Percentiles rank a stretch among this genome's conserved stretches.
Conservation (phyloP, 2,888 invertebrate genomes). For the Hyppa rectilinea region DNA sequence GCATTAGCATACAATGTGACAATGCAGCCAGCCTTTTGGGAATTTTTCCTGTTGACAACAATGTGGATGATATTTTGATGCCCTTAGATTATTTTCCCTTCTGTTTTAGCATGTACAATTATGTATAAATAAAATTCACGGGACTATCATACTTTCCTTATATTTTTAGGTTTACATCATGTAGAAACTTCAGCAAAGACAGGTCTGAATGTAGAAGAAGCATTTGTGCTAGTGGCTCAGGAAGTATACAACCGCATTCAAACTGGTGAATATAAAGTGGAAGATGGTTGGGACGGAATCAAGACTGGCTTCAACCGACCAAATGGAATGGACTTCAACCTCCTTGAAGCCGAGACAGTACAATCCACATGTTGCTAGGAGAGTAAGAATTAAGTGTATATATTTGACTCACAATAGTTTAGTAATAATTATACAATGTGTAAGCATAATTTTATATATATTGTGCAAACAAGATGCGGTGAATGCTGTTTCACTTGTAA, state of each 20-base stretch:
- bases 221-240: constrained; percentile 97
- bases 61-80: no score
- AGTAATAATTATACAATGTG: constrained; percentile 69
- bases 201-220: constrained; percentile 98
- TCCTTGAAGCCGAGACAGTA: constrained; percentile 97
- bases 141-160: background rate
- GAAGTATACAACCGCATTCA: constrained; percentile 97
- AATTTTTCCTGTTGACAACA: no score
- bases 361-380: constrained; percentile 96
- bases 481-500: constrained; percentile 30
- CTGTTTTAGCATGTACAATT: no score
- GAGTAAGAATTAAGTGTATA: constrained; percentile 54
- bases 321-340: constrained; percentile 95
- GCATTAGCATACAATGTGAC: no score
- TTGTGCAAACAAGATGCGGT: constrained; percentile 56
- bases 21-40: no score
- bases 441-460: constrained; percentile 80
- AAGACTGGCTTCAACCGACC: constrained; percentile 97
- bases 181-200: constrained; percentile 99
- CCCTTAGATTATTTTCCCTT: no score
- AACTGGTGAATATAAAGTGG: constrained; percentile 97
- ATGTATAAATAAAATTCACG: no score
- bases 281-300: constrained; percentile 99
- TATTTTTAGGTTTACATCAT: constrained; percentile 92
- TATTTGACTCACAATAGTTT: constrained; percentile 69